Evolutionary conservation across 2,113 vertebrate genomes (phyloP).

Genomic region (Xenus cinereus): DNA sequence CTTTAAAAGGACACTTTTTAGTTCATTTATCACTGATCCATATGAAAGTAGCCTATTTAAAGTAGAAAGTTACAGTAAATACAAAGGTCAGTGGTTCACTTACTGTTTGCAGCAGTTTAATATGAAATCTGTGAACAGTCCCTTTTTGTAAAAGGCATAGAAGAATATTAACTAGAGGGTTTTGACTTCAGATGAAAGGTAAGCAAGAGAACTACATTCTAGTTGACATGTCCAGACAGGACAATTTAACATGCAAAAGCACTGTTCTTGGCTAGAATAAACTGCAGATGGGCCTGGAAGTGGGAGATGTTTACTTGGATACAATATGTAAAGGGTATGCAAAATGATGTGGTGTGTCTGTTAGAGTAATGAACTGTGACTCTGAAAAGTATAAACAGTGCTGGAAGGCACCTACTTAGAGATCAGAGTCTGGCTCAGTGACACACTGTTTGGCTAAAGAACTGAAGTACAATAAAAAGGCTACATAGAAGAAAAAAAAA

Average conservation of each 20-base stretch:
- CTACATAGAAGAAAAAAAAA: neutral
- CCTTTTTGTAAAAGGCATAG: neutral
- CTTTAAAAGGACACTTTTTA: neutral
- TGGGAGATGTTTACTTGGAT: neutral
- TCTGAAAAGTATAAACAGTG: neutral
- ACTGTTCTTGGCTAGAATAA: neutral
- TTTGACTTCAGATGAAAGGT: neutral
- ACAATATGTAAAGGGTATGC: neutral
- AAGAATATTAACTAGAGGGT: neutral
- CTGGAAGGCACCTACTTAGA: neutral
- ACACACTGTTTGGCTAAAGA: neutral
- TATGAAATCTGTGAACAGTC: neutral
- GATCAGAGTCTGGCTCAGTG: neutral
- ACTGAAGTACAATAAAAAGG: neutral
- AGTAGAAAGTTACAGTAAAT: neutral
- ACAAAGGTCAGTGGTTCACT: neutral
- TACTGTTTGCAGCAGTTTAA: neutral
- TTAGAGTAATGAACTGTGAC: neutral
- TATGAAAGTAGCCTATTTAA: neutral
- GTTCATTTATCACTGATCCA: neutral
- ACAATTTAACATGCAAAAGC: neutral
- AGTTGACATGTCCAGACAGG: neutral
- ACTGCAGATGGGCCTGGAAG: neutral
- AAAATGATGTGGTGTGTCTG: neutral
- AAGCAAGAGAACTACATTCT: neutral